phyloP scores from a whole-genome alignment of 2,113 vertebrate species.

The Eubucco bourcierii region DNA sequence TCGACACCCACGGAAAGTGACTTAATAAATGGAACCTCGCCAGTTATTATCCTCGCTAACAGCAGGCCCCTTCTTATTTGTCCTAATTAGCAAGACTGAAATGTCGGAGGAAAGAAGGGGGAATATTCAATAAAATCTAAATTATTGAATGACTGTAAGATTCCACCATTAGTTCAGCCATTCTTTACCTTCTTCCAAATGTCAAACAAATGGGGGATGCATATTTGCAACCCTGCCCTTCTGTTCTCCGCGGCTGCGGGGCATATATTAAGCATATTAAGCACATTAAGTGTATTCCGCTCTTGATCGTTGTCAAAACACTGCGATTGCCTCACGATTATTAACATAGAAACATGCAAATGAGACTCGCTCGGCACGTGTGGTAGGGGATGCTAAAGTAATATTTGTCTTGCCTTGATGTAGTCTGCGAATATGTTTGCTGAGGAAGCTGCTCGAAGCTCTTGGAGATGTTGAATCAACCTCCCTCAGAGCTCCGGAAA shows the following conservation, averaged over 20 bases:
- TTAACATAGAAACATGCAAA: constrained; percentile 47
- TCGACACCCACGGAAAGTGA: constrained; percentile 65
- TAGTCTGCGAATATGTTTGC: not conserved
- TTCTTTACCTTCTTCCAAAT: constrained; percentile 59
- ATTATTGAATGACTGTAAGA: constrained; percentile 70
- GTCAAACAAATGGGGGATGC: constrained; percentile 52
- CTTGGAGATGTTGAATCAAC: not conserved
- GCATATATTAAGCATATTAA: constrained; percentile 55
- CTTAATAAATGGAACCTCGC: constrained; percentile 71
- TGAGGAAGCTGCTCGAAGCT: not conserved
- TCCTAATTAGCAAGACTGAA: constrained; percentile 69
- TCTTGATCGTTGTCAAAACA: constrained; percentile 55
- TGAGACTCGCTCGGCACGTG: not conserved
- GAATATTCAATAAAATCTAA: constrained; percentile 74
- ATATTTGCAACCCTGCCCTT: constrained; percentile 46
- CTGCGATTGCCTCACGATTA: constrained; percentile 27
- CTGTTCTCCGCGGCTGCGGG: constrained; percentile 45
- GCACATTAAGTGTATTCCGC: constrained; percentile 39
- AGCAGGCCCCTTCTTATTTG: constrained; percentile 68
- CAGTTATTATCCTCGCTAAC: constrained; percentile 62
- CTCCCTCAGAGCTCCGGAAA: not conserved
- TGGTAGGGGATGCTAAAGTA: not conserved
- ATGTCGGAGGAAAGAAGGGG: constrained; percentile 63
- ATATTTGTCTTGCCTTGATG: constrained; percentile 1
- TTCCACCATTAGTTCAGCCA: constrained; percentile 44